These are phyloP conservation scores for Lissocephala sabroskyi DNA, from an alignment of 2,888 invertebrate species.

Conservation along the genomic window DNA sequence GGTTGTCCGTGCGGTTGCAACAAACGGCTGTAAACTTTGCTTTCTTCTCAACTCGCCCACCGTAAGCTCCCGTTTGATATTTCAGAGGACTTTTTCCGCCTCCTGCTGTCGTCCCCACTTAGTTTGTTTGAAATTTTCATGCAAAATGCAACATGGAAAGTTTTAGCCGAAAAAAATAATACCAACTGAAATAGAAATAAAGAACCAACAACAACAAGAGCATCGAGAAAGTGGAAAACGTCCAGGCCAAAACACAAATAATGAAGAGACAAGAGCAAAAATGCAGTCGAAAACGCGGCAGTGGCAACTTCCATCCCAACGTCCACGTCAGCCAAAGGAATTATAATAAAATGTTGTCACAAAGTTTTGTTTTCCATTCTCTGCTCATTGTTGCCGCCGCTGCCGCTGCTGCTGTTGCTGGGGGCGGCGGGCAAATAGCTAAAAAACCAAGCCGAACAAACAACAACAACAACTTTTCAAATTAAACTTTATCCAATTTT, in stretches of 20 bases:
- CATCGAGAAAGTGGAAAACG: neutral
- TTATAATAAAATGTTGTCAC: constrained; percentile 65
- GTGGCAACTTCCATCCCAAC: neutral
- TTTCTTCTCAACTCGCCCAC: constrained; percentile 45
- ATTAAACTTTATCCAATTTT: constrained; percentile 61
- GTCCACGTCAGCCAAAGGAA: constrained; percentile 29
- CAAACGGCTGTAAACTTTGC: constrained; percentile 45
- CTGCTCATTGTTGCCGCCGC: constrained; percentile 16
- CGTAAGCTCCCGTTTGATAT: constrained; percentile 55
- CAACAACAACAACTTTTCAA: constrained; percentile 56
- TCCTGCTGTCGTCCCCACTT: constrained; percentile 12
- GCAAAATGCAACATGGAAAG: constrained; percentile 50
- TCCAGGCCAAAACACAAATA: constrained; percentile 42
- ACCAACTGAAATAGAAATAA: constrained; percentile 28
- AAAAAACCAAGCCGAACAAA: constrained; percentile 25
- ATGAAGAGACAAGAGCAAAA: constrained; percentile 40
- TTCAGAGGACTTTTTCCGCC: constrained; percentile 24
- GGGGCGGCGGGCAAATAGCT: constrained; percentile 6
- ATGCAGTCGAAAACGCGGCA: constrained; percentile 38
- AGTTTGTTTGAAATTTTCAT: constrained; percentile 23
- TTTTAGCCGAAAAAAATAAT: constrained; percentile 1
- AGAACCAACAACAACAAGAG: neutral
- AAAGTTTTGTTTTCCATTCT: constrained; percentile 46
- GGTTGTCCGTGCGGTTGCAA: neutral
- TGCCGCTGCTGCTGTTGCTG: constrained; percentile 6